These are phyloP conservation scores for Cistogaster globosa DNA, from an alignment of 2,888 invertebrate species.

Conservation along the genomic window DNA sequence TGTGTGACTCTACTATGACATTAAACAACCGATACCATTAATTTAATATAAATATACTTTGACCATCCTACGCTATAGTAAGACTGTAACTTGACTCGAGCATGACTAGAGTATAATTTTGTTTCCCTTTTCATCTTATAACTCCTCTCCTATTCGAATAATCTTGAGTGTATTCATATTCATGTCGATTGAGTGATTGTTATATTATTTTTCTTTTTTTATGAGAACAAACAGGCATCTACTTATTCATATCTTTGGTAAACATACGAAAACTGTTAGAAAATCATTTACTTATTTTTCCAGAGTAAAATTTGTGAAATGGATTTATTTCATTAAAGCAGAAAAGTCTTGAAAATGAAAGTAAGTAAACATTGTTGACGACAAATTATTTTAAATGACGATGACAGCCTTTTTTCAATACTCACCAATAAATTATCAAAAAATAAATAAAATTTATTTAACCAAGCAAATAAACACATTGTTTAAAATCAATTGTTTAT, in stretches of 20 bases:
- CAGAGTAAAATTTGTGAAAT: too few relatives aligned
- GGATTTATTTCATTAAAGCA: background rate
- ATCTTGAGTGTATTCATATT: background rate
- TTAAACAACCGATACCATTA: too few relatives aligned
- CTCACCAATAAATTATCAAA: conserved; percentile 2
- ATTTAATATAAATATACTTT: too few relatives aligned
- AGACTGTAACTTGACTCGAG: too few relatives aligned
- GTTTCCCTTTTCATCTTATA: background rate
- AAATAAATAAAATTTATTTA: conserved; percentile 28
- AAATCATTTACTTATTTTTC: too few relatives aligned
- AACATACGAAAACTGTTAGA: conserved; percentile 36
- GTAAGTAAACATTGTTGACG: background rate
- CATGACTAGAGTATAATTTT: background rate
- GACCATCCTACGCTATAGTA: too few relatives aligned
- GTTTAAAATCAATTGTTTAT: conserved; percentile 31
- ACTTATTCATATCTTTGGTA: conserved; percentile 54
- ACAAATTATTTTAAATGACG: conserved; percentile 2
- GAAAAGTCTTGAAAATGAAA: conserved; percentile 8
- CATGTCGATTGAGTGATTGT: background rate
- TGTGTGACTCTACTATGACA: too few relatives aligned
- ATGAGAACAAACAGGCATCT: conserved; percentile 22
- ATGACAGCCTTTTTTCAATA: background rate
- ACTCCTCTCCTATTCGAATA: background rate
- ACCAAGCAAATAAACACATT: conserved; percentile 48
- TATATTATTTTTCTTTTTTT: background rate